Evolutionary conservation across 2,888 invertebrate genomes (phyloP).

Genomic region (Automeris io): DNA sequence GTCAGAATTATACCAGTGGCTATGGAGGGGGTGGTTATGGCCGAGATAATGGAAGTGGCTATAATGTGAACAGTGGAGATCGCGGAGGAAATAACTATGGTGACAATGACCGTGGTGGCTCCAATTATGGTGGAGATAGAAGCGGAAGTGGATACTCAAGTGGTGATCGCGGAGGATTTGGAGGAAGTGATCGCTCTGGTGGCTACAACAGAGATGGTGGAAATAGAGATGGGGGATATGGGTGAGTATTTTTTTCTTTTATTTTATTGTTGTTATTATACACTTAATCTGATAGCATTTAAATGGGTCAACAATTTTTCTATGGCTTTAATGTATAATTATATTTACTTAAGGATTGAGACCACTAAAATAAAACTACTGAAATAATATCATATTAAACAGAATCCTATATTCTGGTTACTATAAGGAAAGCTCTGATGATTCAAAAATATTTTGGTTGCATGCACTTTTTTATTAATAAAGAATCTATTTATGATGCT

Average conservation of each 20-base stretch:
- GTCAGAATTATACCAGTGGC: constrained; percentile 37
- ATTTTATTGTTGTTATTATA: constrained; percentile 3
- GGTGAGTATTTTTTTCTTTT: constrained; percentile 61
- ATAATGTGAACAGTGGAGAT: constrained; percentile 50
- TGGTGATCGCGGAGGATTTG: constrained; percentile 64
- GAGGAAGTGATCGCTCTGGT: constrained; percentile 65
- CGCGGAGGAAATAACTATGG: constrained; percentile 52
- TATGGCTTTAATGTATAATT: neutral
- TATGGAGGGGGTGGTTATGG: constrained; percentile 36
- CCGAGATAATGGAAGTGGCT: constrained; percentile 31
- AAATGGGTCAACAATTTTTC: neutral
- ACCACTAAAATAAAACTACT: too few species aligned
- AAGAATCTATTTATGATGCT: too few species aligned
- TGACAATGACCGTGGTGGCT: constrained; percentile 58
- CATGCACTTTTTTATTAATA: too few species aligned
- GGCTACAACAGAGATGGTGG: constrained; percentile 75
- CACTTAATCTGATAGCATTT: neutral
- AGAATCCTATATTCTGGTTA: too few species aligned
- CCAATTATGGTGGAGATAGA: constrained; percentile 50
- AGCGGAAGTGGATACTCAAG: constrained; percentile 54
- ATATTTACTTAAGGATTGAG: too few species aligned
- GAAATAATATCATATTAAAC: too few species aligned
- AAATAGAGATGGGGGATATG: constrained; percentile 76
- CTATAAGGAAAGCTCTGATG: too few species aligned
- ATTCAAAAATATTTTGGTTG: too few species aligned